A percentile compares a stretch with the other conserved stretches of the same genome.
These are phyloP conservation scores for Halictus quadricinctus DNA, from an alignment of 2,888 invertebrate species.

Conservation along the genomic window DNA sequence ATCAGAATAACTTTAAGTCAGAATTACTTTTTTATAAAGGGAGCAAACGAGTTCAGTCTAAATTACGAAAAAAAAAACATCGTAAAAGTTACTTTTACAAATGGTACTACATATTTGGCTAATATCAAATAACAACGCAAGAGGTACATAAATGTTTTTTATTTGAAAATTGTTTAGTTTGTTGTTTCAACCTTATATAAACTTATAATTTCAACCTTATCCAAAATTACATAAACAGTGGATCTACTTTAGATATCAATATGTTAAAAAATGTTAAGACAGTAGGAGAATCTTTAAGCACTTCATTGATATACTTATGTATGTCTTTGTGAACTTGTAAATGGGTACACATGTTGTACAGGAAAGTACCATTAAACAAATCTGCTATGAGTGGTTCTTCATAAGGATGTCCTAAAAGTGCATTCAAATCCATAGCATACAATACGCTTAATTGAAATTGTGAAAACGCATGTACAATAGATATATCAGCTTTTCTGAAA, in stretches of 20 bases:
- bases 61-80: too few species aligned
- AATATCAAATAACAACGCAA: background rate
- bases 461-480: slow-evolving; percentile 86
- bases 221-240: background rate
- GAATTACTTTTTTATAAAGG: too few species aligned
- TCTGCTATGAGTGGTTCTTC: slow-evolving; percentile 84
- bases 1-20: too few species aligned
- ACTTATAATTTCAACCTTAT: background rate
- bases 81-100: too few species aligned
- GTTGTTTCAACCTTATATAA: background rate
- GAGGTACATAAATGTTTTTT: background rate
- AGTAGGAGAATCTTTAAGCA: slow-evolving; percentile 76
- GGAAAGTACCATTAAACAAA: slow-evolving; percentile 89
- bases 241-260: background rate
- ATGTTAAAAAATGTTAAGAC: slow-evolving; percentile 73
- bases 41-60: too few species aligned
- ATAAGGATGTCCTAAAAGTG: slow-evolving; percentile 86
- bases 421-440: slow-evolving; percentile 86
- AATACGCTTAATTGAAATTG: slow-evolving; percentile 87
- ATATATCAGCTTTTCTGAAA: slow-evolving; percentile 84
- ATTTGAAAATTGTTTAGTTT: background rate
- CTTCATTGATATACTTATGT: slow-evolving; percentile 83
- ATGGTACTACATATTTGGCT: background rate
- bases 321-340: slow-evolving; percentile 85
- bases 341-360: slow-evolving; percentile 88